Conservation (phyloP, 2,797 vertebrate species). For the Muscicapa comitata region DNA sequence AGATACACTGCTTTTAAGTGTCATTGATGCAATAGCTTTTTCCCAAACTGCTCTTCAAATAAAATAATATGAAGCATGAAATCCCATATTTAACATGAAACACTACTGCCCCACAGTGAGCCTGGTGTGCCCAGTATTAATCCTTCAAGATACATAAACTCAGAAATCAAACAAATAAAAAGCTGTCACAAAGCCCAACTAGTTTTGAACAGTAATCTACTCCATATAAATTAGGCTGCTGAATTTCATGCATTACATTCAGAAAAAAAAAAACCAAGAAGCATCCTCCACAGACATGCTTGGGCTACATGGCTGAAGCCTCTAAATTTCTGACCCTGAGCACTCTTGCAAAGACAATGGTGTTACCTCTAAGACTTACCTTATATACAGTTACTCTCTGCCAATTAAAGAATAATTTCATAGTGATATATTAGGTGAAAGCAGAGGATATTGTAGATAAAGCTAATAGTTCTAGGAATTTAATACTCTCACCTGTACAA, state of each 20-base stretch:
- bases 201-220: slow-evolving; percentile 15
- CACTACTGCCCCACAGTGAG: neutral
- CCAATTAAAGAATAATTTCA: slow-evolving; percentile 81
- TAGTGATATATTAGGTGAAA: slow-evolving; percentile 72
- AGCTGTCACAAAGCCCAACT: slow-evolving; percentile 38
- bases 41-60: neutral
- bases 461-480: neutral
- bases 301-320: slow-evolving; percentile 38
- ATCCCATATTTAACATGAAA: neutral
- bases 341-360: slow-evolving; percentile 39
- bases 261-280: slow-evolving; percentile 35
- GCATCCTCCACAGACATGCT: slow-evolving; percentile 54
- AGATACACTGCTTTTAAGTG: neutral
- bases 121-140: neutral
- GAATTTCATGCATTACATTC: slow-evolving; percentile 65
- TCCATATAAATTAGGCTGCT: slow-evolving; percentile 15
- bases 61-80: neutral
- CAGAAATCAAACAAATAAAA: slow-evolving; percentile 27
- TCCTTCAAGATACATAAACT: neutral
- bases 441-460: slow-evolving; percentile 15
- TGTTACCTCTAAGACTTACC: slow-evolving; percentile 83
- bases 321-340: slow-evolving; percentile 17
- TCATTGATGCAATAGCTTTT: neutral
- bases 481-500: slow-evolving; percentile 87
- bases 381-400: slow-evolving; percentile 84